A percentile compares a stretch with the other conserved stretches of the same genome.
phyloP scores from a whole-genome alignment of 2,888 invertebrate species.

The Tetheella fluctuosa region DNA sequence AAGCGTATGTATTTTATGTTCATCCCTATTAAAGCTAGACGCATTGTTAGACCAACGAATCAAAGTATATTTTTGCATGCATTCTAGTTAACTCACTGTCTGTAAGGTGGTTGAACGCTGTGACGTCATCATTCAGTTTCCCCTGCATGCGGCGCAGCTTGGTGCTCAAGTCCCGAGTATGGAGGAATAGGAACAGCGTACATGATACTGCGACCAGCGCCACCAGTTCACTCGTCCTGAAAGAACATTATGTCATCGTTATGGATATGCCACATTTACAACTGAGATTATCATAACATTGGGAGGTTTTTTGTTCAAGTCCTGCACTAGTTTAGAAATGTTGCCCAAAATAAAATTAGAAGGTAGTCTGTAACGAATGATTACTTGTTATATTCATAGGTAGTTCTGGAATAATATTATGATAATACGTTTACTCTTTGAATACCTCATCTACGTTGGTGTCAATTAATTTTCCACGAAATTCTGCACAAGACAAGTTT shows the following conservation, averaged over 20 bases:
- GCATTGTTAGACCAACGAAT: too few species aligned
- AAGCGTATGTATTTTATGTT: too few species aligned
- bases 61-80: too few species aligned
- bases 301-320: too few species aligned
- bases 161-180: constrained; percentile 92
- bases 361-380: too few species aligned
- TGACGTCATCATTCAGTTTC: constrained; percentile 83
- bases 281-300: not conserved
- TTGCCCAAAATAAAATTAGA: too few species aligned
- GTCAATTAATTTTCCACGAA: not conserved
- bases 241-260: constrained; percentile 38
- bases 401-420: not conserved
- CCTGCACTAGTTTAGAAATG: too few species aligned
- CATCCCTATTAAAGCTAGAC: too few species aligned
- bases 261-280: not conserved
- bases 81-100: constrained; percentile 60
- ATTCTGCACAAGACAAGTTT: not conserved
- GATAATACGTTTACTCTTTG: not conserved
- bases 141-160: constrained; percentile 92
- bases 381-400: not conserved
- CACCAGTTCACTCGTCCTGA: constrained; percentile 92
- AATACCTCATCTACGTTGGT: not conserved
- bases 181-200: constrained; percentile 92
- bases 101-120: constrained; percentile 76
- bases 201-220: constrained; percentile 92